Evolutionary conservation across 2,888 invertebrate genomes (phyloP).

Genomic region (Hemistola chrysoprasaria): DNA sequence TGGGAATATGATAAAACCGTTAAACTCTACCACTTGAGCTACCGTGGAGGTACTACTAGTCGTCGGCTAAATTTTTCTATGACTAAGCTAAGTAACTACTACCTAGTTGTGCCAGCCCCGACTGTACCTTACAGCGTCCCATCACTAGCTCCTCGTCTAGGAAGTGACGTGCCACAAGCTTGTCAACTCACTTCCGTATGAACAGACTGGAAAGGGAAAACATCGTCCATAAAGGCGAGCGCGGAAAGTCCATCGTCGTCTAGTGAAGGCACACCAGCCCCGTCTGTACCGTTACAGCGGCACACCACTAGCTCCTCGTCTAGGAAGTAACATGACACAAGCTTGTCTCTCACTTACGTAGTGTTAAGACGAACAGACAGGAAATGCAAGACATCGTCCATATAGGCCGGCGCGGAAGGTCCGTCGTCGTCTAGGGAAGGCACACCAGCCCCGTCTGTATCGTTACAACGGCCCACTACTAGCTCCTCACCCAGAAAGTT

Average conservation of each 20-base stretch:
- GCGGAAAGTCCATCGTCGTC: conserved; percentile 73
- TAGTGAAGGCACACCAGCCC: conserved; percentile 40
- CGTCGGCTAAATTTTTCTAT: no score
- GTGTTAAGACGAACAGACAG: conserved; percentile 63
- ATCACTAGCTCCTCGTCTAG: no score
- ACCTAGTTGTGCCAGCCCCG: no score
- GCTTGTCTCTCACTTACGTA: conserved; percentile 65
- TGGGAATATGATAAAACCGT: no score
- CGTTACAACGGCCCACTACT: conserved; percentile 75
- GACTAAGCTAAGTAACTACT: no score
- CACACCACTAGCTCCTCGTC: no score
- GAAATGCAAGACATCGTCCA: conserved; percentile 74
- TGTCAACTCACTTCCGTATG: conserved; percentile 63
- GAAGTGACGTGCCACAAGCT: no score
- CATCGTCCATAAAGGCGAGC: conserved; percentile 72
- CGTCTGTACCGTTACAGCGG: no score
- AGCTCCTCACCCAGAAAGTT: conserved; percentile 64
- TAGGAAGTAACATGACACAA: no score
- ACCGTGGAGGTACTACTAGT: no score
- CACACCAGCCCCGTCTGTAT: conserved; percentile 50
- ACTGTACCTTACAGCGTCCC: no score
- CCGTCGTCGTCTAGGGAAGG: conserved; percentile 66
- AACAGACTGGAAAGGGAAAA: conserved; percentile 64
- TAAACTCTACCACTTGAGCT: no score
- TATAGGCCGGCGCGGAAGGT: conserved; percentile 65